phyloP scores from a whole-genome alignment of 2,113 vertebrate genomes.

The Chaetura pelagica region DNA sequence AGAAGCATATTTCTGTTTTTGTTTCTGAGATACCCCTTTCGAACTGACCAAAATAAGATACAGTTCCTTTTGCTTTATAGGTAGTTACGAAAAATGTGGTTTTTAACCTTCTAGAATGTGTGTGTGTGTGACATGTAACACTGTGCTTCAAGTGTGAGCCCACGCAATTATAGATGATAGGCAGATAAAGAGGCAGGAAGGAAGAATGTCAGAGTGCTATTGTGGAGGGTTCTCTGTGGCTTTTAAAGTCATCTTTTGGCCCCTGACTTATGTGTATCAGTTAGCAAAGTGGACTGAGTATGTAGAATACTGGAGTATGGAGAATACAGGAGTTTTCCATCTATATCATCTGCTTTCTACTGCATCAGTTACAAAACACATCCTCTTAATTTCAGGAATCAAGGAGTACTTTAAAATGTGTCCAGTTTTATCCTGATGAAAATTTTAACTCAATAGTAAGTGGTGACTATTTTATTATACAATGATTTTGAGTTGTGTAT shows the following conservation, averaged over 20 bases:
- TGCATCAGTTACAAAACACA: neutral
- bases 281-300: neutral
- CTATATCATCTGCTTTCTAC: neutral
- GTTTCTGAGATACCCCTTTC: neutral
- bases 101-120: neutral
- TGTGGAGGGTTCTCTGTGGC: slow-evolving; percentile 36
- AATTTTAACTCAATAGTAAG: slow-evolving; percentile 87
- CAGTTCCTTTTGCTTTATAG: neutral
- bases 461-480: neutral
- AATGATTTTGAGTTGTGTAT: neutral
- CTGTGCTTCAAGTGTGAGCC: neutral
- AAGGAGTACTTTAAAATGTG: slow-evolving; percentile 83
- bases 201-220: slow-evolving; percentile 39
- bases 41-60: neutral
- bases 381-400: slow-evolving; percentile 78
- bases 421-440: slow-evolving; percentile 88
- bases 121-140: neutral
- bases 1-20: neutral
- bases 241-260: slow-evolving; percentile 31
- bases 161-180: slow-evolving; percentile 46
- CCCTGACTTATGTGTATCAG: neutral
- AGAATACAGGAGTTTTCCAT: neutral
- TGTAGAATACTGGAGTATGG: neutral
- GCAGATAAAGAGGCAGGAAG: slow-evolving; percentile 62
- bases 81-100: neutral